Percentiles rank a stretch among this genome's conserved stretches.
These are phyloP conservation scores for Melolontha melolontha DNA, from an alignment of 2,888 invertebrate species.

Conservation along the genomic window DNA sequence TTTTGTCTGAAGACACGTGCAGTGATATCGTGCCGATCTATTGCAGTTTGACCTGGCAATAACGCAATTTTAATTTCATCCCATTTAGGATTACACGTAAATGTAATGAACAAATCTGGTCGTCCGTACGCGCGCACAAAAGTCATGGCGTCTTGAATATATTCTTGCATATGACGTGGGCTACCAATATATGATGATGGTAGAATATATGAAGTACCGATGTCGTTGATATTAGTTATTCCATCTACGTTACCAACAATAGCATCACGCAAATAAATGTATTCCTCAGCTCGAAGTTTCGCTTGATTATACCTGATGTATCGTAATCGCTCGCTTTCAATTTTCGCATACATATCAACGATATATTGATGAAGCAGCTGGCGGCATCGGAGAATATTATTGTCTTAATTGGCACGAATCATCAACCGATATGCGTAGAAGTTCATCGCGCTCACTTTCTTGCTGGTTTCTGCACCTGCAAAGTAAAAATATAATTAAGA, in stretches of 20 bases:
- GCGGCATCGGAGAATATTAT: slow-evolving; percentile 50
- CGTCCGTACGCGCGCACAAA: slow-evolving; percentile 52
- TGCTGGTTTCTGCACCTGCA: no score
- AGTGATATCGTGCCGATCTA: no score
- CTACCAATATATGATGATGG: slow-evolving; percentile 54
- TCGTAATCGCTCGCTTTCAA: slow-evolving; percentile 57
- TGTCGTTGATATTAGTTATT: no score
- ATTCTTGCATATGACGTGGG: slow-evolving; percentile 57
- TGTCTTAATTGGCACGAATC: slow-evolving; percentile 51
- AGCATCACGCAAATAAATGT: no score
- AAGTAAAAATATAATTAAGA: no score
- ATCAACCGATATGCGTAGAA: slow-evolving; percentile 54
- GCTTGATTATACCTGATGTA: no score
- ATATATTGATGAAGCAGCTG: slow-evolving; percentile 56
- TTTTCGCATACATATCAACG: slow-evolving; percentile 62
- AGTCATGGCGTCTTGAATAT: slow-evolving; percentile 48
- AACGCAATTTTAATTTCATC: slow-evolving; percentile 48
- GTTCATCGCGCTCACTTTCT: slow-evolving; percentile 53
- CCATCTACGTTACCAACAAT: no score
- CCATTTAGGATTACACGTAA: slow-evolving; percentile 56
- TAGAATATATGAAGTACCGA: slow-evolving; percentile 49
- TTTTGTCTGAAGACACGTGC: no score
- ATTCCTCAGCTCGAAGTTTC: background rate
- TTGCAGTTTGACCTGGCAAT: no score
- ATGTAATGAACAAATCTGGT: slow-evolving; percentile 49